Percentiles rank a stretch among this genome's conserved stretches.
phyloP scores from a whole-genome alignment of 1,140 invertebrate genomes.

The Octopus sinensis region DNA sequence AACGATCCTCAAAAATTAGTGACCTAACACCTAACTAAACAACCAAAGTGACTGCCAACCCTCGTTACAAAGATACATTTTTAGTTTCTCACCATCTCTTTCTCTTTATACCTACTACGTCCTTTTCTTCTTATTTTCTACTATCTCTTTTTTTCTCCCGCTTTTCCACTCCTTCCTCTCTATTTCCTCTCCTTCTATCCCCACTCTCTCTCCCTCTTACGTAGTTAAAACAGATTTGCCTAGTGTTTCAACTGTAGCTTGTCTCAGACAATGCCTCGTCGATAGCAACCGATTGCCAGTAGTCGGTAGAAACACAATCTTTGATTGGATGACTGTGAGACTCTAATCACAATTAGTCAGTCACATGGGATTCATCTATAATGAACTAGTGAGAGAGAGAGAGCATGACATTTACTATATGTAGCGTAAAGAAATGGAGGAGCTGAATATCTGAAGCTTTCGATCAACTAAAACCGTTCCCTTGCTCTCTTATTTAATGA shows the following conservation, averaged over 20 bases:
- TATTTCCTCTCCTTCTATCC: conserved; percentile 13
- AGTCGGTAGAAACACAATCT: background rate
- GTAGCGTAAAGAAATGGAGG: background rate
- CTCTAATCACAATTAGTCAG: background rate
- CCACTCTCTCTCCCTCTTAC: conserved; percentile 8
- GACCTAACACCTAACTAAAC: background rate
- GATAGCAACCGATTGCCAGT: background rate
- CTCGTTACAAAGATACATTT: background rate
- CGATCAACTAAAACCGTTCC: background rate
- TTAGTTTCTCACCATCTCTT: conserved; percentile 3
- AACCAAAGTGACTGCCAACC: background rate
- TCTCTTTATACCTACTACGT: background rate
- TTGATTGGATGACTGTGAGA: background rate
- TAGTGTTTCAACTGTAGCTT: background rate
- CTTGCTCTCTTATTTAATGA: background rate
- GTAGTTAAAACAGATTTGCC: background rate
- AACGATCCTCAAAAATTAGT: background rate
- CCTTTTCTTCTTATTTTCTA: background rate
- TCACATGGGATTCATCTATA: conserved; percentile 8
- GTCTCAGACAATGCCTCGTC: conserved; percentile 8
- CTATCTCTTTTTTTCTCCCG: background rate
- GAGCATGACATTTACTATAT: conserved; percentile 3
- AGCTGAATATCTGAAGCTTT: background rate
- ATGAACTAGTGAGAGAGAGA: background rate
- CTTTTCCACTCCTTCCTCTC: conserved; percentile 15